Evolutionary conservation across 1,140 invertebrate genomes (phyloP).

Genomic region (Pseudomyrmex dendroicus): DNA sequence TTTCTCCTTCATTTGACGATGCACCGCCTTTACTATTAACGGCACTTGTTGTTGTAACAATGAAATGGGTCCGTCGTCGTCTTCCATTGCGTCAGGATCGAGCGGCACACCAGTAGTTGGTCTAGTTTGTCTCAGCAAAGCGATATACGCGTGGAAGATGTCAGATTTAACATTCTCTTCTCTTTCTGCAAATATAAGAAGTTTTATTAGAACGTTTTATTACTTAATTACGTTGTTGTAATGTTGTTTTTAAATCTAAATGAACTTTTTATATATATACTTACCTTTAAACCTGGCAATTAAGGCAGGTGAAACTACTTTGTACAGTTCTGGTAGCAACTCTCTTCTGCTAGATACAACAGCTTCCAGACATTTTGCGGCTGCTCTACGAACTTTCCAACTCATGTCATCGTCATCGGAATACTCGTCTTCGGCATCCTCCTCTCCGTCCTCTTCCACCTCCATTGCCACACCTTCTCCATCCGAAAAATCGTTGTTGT

Average conservation of each 20-base stretch:
- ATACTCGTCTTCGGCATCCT: slow-evolving; percentile 96
- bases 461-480: slow-evolving; percentile 89
- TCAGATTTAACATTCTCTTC: slow-evolving; percentile 99
- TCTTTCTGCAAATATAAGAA: slow-evolving; percentile 88
- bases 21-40: slow-evolving; percentile 94
- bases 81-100: slow-evolving; percentile 93
- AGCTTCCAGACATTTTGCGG: slow-evolving; percentile 98
- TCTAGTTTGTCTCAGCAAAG: slow-evolving; percentile 95
- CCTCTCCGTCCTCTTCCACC: slow-evolving; percentile 89
- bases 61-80: slow-evolving; percentile 90
- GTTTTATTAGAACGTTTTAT: neutral
- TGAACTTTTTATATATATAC: neutral
- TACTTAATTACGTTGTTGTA: no score
- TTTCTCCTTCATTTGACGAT: slow-evolving; percentile 96
- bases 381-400: slow-evolving; percentile 97
- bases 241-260: neutral
- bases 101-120: slow-evolving; percentile 88
- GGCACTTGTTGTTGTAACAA: slow-evolving; percentile 91
- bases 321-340: slow-evolving; percentile 95
- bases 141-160: slow-evolving; percentile 98
- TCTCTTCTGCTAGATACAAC: slow-evolving; percentile 97
- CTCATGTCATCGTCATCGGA: slow-evolving; percentile 99
- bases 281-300: slow-evolving; percentile 96
- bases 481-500: slow-evolving; percentile 88
- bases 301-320: slow-evolving; percentile 93